phyloP scores from a whole-genome alignment of 2,113 vertebrate genomes.

The Riparia riparia region DNA sequence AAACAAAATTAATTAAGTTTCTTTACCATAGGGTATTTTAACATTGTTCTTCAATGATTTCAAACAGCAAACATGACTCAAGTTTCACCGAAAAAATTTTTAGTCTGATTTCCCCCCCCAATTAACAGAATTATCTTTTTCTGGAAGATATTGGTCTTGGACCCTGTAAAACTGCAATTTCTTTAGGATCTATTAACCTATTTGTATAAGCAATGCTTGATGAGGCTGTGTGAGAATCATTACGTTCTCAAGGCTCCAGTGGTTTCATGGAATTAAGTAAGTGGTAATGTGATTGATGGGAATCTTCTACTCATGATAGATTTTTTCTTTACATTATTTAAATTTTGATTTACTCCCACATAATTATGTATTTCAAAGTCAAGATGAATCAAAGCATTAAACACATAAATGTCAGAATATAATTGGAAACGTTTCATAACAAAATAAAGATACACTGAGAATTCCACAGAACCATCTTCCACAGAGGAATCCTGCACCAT shows the following conservation, averaged over 20 bases:
- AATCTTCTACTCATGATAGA: background rate
- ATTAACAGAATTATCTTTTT: background rate
- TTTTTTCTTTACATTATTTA: constrained; percentile 57
- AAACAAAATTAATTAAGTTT: background rate
- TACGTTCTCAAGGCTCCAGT: constrained; percentile 5
- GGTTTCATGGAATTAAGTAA: background rate
- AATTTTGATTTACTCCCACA: constrained; percentile 28
- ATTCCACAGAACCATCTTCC: background rate
- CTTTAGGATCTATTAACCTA: background rate
- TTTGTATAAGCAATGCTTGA: background rate
- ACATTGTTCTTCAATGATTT: background rate
- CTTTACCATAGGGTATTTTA: background rate
- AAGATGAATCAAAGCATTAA: constrained; percentile 23
- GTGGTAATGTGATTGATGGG: background rate
- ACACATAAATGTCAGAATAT: background rate
- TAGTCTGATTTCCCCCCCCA: no score
- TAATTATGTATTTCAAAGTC: constrained; percentile 16
- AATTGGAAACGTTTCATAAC: background rate
- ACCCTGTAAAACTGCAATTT: background rate
- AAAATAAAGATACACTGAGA: background rate
- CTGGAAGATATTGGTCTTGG: background rate
- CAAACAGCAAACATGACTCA: background rate
- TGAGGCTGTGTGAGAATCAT: background rate
- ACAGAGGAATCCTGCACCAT: background rate
- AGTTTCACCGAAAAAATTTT: background rate